Evolutionary conservation across 2,113 vertebrate genomes (phyloP), one percentile per base, ranked within the genome.

Genomic region (Amphiprion percula): DNA sequence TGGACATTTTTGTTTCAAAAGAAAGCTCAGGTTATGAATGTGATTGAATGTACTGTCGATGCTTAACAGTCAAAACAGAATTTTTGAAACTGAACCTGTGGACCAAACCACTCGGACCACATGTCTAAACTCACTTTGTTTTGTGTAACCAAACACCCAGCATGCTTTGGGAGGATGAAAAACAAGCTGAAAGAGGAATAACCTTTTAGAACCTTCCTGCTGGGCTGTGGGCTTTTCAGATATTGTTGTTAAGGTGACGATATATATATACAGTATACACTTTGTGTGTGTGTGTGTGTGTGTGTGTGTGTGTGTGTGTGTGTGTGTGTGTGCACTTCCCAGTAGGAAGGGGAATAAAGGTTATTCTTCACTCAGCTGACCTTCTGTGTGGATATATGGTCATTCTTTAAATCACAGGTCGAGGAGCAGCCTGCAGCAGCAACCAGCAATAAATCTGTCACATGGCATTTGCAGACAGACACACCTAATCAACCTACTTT

Each of bases 401-500:
- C 26, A 56, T 65, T 55, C 28, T 74, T 59, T 12, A 49, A 37
- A 17, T 39, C 7, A 65, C 8, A 9, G 56, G 47, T 67, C 4
- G 0, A 44, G 26, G 12, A 46, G 44, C 8, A 0, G 39, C 64
- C 61, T 52, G 28, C 58, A 61, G 67, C 54, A 54, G 77, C 50
- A 61, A 70, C 37, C 72, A 63, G 58, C 70, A 70, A 69, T 82
- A 64, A 47, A 83, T 70, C 71, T 33, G 82, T 90, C 90, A 89
- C 85, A 68, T 90, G 77, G 73, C 79, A 28, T 59, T 70, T 62
- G 44, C 44, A 87, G 79, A 69, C 72, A 88, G 82, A 90, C 75
- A 61, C 68, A 59, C 72, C n/a, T 17, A 63, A 85, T 77, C 83
- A 91, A 80, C 83, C 86, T 84, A 89, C 66, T 90, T 90, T 72